Evolutionary conservation across 1,140 invertebrate species (phyloP).

Genomic region (Trichoplusia ni): DNA sequence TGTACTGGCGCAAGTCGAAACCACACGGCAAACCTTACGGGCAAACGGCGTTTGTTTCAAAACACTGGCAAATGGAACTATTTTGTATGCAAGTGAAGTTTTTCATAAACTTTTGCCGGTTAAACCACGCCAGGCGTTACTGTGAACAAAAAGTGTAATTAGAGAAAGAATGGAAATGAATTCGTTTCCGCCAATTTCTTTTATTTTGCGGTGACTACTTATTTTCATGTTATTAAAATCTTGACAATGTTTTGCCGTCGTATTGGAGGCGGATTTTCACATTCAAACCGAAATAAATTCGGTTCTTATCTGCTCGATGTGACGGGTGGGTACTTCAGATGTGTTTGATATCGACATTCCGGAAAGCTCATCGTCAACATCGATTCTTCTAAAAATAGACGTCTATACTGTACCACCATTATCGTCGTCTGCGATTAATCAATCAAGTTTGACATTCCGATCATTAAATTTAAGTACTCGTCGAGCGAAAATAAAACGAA

Average conservation of each 20-base stretch:
- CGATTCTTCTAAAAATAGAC: slow-evolving; percentile 7
- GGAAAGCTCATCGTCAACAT: not conserved
- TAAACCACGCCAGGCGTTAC: slow-evolving; percentile 36
- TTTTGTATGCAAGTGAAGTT: slow-evolving; percentile 49
- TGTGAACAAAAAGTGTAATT: slow-evolving; percentile 45
- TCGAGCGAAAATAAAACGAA: not conserved
- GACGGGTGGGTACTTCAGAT: not conserved
- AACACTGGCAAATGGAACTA: slow-evolving; percentile 43
- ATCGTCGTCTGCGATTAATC: not conserved
- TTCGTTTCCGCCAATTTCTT: slow-evolving; percentile 38
- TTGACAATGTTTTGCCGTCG: slow-evolving; percentile 28
- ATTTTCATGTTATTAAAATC: slow-evolving; percentile 43
- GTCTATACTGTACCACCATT: not conserved
- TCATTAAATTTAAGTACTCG: not conserved
- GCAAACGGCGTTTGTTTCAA: slow-evolving; percentile 34
- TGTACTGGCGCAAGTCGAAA: slow-evolving; percentile 27
- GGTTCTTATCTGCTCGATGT: not conserved
- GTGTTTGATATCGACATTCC: not conserved
- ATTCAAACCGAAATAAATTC: not conserved
- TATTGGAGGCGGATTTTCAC: not conserved
- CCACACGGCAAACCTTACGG: slow-evolving; percentile 32
- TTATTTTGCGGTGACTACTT: slow-evolving; percentile 30
- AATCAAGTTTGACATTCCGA: not conserved
- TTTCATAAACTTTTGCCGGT: slow-evolving; percentile 44
- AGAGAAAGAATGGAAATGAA: slow-evolving; percentile 45